Base-by-base conservation (phyloP, 2,888 invertebrate genomes). In the Acanthosepion esculentum region DNA sequence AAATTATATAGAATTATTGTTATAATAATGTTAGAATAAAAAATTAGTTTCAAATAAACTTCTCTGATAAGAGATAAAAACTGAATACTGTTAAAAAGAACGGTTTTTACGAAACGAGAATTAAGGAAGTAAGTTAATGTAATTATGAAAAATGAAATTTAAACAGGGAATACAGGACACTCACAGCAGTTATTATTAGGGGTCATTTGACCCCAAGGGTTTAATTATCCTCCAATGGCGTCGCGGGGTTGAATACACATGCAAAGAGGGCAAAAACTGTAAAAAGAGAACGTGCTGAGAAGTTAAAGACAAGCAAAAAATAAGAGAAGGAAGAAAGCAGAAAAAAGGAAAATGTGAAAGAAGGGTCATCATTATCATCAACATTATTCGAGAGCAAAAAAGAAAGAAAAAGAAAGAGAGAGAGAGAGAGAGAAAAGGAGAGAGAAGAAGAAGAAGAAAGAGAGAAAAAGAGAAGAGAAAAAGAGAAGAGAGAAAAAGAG, bases 361-460 rank as follows among this genome's bases (percentile, higher is more conserved):
- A 41, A 41, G 41, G 3, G 41, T 41, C 41, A 41, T 41, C 41
- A 41, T 41, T 41, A 41, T 41, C 41, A 41, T 41, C 41, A 41
- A 41, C 41, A 41, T 41, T 41, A 41, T 41, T 41, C 1, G 41
- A 41, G 10, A 33, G 0, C 33, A 33, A n/a, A 4, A 78, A 33
- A 12, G 0, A 7, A n/a, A 7, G 26, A 5, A 78, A 8, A n/a
- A 26, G 8, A 26, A 7, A 78, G 12, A 26, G 10, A 29, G 6
- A 78, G 78, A 29, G 8, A 78, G 26, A 78, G 7, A 78, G 1
- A 78, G 26, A 23, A 8, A 4, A 12, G 0, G 29, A 12, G 10
- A 7, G 6, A n/a, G 26, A 12, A 12, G n/a, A 0, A 1, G 12
- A 78, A 1, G 0, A 0, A 8, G 1, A 3, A 7, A 12, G 4